Evolutionary conservation across 2,113 vertebrate genomes (phyloP), one percentile per base, ranked within the genome.

Genomic region (Cochlearius cochlearius): DNA sequence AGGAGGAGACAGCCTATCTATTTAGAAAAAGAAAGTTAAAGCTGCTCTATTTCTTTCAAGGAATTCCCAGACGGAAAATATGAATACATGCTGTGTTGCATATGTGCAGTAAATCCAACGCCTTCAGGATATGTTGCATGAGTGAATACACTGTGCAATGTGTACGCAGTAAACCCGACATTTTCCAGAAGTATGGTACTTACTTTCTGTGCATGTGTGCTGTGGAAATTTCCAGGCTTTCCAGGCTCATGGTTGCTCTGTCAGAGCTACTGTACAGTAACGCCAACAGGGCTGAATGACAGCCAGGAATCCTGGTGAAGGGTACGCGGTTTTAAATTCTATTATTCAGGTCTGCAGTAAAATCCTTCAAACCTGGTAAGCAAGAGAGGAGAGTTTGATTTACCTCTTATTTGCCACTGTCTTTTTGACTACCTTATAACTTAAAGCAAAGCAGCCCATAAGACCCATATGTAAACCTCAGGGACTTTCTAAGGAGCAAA

Each of bases 1-100:
- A 88, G 36, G 38, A 49, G 20, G 10, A 50, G 14, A 25, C 12
- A 77, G 22, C 6, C 20, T 71, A 45, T 22, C 8, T 62, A 15
- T 5, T 49, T 41, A 80, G 25, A 58, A 76, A 62, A 84, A 60
- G 10, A 43, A 72, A 60, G 15, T 38, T 67, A 62, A 83, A 76
- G 30, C 12, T 49, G 5, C 12, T 74, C 6, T 59, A 20, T 41
- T 84, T 81, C 26, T 78, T 73, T 56, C 20, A 63, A 75, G 38
- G 25, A 41, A 47, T 21, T 85, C 34, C 32, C 43, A 12, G 18
- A 43, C 10, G 26, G 56, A 71, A 73, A 90, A 59, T 9, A 34
- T 5, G 10, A 75, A 29, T 56, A 63, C 25, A 6, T 71, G 7
- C 52, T 59, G n/a, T 0, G 0, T 41, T 81, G 56, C 32, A 29